Conservation (phyloP, 2,888 invertebrate genomes). For the Danaus chrysippus region DNA sequence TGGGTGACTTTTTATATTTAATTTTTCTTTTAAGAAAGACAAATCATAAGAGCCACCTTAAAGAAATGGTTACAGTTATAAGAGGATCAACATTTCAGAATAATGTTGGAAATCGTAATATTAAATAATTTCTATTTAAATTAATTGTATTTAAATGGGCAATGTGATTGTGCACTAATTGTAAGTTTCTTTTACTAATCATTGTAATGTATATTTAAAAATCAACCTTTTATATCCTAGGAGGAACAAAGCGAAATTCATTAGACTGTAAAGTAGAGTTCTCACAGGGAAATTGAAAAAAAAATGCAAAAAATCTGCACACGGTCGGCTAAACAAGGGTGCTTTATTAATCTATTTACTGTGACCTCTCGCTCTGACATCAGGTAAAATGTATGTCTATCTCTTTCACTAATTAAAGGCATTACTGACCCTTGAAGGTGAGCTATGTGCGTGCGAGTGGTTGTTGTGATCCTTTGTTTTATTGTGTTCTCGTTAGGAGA, state of each 20-base stretch:
- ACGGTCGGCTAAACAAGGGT: constrained; percentile 64
- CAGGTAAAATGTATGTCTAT: constrained; percentile 32
- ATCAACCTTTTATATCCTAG: not conserved
- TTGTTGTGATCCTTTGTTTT: constrained; percentile 71
- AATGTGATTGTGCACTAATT: not conserved
- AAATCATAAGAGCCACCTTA: no score
- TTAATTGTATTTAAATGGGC: not conserved
- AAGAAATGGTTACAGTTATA: no score
- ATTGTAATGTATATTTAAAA: not conserved
- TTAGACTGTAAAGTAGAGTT: constrained; percentile 61
- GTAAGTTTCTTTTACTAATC: not conserved
- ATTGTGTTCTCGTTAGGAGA: constrained; percentile 50
- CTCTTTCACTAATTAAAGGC: constrained; percentile 66
- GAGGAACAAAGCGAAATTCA: constrained; percentile 40
- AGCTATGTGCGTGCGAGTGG: constrained; percentile 61
- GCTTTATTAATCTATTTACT: constrained; percentile 57
- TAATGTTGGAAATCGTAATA: no score
- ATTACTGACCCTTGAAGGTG: constrained; percentile 64
- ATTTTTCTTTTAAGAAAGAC: no score
- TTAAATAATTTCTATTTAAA: not conserved
- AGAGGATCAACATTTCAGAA: no score
- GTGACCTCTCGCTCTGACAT: constrained; percentile 44
- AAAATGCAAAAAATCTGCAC: constrained; percentile 62
- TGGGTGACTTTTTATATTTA: not conserved
- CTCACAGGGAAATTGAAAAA: constrained; percentile 40